Conservation (phyloP, 2,113 vertebrate genomes). For the Pithys albifrons region DNA sequence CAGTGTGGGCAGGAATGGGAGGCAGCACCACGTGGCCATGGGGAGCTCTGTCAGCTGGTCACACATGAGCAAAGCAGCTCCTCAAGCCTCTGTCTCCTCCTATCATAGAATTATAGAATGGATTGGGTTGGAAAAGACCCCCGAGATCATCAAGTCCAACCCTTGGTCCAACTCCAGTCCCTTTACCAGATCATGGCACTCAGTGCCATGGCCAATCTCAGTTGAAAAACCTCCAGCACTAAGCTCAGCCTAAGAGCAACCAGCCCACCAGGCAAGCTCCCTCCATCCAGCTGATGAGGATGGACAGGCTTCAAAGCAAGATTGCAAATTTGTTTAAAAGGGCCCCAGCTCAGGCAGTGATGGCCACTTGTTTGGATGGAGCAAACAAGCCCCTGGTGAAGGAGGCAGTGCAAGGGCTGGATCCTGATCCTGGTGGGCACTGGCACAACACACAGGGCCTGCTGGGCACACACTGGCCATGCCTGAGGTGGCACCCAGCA, state of each 20-base stretch:
- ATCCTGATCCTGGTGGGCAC: not conserved
- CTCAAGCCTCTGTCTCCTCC: too few species aligned
- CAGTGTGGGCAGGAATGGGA: accelerated
- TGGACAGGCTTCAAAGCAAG: not conserved
- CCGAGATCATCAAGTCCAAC: too few species aligned
- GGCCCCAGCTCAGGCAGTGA: not conserved
- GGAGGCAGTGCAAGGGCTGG: not conserved
- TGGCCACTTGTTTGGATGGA: accelerated
- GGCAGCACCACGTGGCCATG: not conserved
- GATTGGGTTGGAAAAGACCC: too few species aligned
- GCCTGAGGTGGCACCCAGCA: not conserved
- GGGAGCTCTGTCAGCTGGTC: too few species aligned
- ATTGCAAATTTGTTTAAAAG: not conserved
- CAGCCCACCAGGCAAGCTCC: not conserved
- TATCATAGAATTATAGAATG: too few species aligned
- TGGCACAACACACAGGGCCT: not conserved
- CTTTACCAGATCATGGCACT: too few species aligned
- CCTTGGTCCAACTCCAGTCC: too few species aligned
- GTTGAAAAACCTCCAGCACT: not conserved
- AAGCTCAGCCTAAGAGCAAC: not conserved
- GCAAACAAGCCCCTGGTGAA: not conserved
- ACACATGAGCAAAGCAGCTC: too few species aligned
- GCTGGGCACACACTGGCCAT: not conserved
- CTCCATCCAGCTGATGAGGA: not conserved
- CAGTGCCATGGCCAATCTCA: too few species aligned